Percentiles rank a stretch among this genome's conserved stretches.
Evolutionary conservation across 2,888 invertebrate genomes (phyloP).

Genomic region (Sussaba pulchella): DNA sequence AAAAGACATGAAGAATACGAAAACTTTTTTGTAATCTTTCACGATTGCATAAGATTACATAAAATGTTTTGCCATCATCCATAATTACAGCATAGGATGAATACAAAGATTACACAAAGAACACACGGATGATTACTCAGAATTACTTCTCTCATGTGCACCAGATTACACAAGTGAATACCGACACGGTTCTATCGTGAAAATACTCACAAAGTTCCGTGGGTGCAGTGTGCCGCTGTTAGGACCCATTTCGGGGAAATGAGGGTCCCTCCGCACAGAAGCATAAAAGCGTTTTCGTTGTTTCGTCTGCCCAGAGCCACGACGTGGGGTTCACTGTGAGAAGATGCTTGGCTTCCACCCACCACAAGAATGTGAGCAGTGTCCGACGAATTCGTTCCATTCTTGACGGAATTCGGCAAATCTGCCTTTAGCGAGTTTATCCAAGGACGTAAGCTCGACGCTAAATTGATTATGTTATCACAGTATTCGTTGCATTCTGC

Average conservation of each 20-base stretch:
- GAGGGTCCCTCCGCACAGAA: constrained; percentile 70
- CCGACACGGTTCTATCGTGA: constrained; percentile 1
- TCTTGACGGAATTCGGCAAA: background rate
- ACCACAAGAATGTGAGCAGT: constrained; percentile 60
- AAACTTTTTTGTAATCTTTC: too few species aligned
- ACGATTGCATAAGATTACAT: too few species aligned
- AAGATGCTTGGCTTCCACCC: constrained; percentile 65
- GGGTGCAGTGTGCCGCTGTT: constrained; percentile 74
- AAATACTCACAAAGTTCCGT: constrained; percentile 64
- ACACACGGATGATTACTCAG: too few species aligned
- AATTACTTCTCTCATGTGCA: too few species aligned
- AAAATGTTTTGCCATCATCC: too few species aligned
- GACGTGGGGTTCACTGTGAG: constrained; percentile 73
- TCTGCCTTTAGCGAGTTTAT: background rate
- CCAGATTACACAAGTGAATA: too few species aligned
- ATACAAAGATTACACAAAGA: too few species aligned
- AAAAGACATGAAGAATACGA: too few species aligned
- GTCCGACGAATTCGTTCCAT: too few species aligned
- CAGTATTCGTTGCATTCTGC: constrained; percentile 54
- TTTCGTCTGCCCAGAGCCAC: constrained; percentile 68
- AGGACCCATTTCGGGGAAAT: constrained; percentile 73
- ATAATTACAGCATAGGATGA: too few species aligned
- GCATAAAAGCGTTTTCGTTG: constrained; percentile 37
- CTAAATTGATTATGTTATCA: background rate
- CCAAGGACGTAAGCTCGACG: background rate